A percentile compares a stretch with the other conserved stretches of the same genome.
Evolutionary conservation across 2,888 invertebrate genomes (phyloP).

Genomic region (Unio pictorum): DNA sequence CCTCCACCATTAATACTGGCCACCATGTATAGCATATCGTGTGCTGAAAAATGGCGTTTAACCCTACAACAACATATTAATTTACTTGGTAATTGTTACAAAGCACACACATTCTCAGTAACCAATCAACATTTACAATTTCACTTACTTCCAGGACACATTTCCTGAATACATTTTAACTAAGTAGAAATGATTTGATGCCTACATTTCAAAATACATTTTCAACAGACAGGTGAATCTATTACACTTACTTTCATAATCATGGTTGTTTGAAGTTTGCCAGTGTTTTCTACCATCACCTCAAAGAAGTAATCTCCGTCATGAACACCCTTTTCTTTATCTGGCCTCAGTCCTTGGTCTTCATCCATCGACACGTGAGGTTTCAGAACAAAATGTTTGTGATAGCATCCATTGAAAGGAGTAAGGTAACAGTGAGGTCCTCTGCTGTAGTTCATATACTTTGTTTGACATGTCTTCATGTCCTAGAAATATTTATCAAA

Average conservation of each 20-base stretch:
- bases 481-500: slow-evolving; percentile 13
- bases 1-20: too few relatives aligned
- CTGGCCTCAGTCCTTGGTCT: slow-evolving; percentile 26
- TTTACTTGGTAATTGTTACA: too few relatives aligned
- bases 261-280: slow-evolving; percentile 27
- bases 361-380: slow-evolving; percentile 18
- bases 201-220: neutral
- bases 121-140: too few relatives aligned
- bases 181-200: neutral
- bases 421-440: slow-evolving; percentile 49
- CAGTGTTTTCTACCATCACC: slow-evolving; percentile 44
- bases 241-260: slow-evolving; percentile 21
- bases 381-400: slow-evolving; percentile 38
- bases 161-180: too few relatives aligned
- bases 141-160: too few relatives aligned
- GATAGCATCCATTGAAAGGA: slow-evolving; percentile 40
- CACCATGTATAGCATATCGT: too few relatives aligned
- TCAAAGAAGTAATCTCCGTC: slow-evolving; percentile 48
- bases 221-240: neutral
- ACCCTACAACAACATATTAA: too few relatives aligned
- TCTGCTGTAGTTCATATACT: slow-evolving; percentile 23
- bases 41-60: too few relatives aligned
- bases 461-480: slow-evolving; percentile 22
- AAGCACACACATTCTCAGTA: too few relatives aligned
- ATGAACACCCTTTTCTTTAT: slow-evolving; percentile 35